These are phyloP conservation scores for Lanius ludovicianus DNA, from an alignment of 2,113 vertebrate genomes.

Conservation along the genomic window DNA sequence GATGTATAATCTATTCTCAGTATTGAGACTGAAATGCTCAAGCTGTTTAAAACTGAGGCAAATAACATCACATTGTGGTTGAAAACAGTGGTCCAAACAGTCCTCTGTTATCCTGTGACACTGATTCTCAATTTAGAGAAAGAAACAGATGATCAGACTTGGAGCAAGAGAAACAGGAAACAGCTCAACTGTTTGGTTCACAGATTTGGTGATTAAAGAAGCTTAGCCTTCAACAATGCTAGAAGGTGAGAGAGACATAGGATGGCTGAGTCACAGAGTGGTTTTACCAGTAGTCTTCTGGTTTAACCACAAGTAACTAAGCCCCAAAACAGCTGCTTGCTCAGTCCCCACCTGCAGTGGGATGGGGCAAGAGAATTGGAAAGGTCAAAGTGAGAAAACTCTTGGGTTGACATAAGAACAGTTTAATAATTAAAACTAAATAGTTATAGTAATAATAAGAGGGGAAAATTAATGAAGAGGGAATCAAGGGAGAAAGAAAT, in stretches of 20 bases:
- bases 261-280: not conserved
- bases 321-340: rapidly evolving
- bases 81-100: not conserved
- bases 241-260: not conserved
- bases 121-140: not conserved
- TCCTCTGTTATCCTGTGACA: not conserved
- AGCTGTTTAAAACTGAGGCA: not conserved
- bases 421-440: not conserved
- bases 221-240: not conserved
- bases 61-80: not conserved
- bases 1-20: not conserved
- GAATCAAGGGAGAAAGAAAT: not conserved
- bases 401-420: not conserved
- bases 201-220: not conserved
- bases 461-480: not conserved
- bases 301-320: not conserved
- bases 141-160: not conserved
- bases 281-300: not conserved
- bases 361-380: not conserved
- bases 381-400: not conserved
- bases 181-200: not conserved
- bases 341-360: not conserved
- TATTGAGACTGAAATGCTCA: not conserved
- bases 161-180: not conserved
- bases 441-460: not conserved